phyloP scores from a whole-genome alignment of 30 jellyfish, hydroid and myxozoan genomes.

The Mastigias papua region DNA sequence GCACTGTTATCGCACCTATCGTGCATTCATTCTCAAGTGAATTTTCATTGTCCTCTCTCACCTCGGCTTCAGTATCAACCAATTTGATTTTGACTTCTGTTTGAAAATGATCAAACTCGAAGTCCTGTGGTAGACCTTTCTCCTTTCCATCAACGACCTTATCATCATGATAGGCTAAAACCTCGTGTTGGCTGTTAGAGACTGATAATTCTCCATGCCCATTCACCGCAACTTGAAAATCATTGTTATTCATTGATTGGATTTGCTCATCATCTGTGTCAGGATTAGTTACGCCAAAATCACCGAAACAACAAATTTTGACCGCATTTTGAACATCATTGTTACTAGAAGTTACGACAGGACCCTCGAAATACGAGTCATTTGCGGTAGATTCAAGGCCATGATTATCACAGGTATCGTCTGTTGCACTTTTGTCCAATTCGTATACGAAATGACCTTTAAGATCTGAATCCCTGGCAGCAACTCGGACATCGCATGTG shows the following conservation, averaged over 20 bases:
- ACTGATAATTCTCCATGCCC: constrained; percentile 7
- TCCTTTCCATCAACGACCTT: not conserved
- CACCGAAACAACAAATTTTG: not conserved
- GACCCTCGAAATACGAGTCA: not conserved
- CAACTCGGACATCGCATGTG: not conserved
- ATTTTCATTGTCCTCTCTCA: constrained; percentile 8
- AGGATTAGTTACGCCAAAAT: constrained; percentile 16
- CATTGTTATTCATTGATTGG: constrained; percentile 20
- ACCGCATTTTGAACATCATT: not conserved
- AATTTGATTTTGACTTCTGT: not conserved
- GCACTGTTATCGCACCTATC: not conserved
- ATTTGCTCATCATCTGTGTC: not conserved
- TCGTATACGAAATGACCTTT: not conserved
- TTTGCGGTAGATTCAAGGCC: too few species aligned
- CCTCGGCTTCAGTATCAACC: constrained; percentile 4
- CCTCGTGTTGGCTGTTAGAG: not conserved
- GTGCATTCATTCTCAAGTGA: constrained; percentile 23
- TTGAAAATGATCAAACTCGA: not conserved
- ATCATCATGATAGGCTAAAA: not conserved
- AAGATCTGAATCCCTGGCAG: not conserved
- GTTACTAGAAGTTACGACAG: not conserved
- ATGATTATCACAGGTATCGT: not conserved
- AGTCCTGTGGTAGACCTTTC: not conserved
- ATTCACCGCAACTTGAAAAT: constrained; percentile 17
- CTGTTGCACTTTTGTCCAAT: not conserved